Evolutionary conservation across 2,113 vertebrate genomes (phyloP).

Genomic region (Azemiops feae): DNA sequence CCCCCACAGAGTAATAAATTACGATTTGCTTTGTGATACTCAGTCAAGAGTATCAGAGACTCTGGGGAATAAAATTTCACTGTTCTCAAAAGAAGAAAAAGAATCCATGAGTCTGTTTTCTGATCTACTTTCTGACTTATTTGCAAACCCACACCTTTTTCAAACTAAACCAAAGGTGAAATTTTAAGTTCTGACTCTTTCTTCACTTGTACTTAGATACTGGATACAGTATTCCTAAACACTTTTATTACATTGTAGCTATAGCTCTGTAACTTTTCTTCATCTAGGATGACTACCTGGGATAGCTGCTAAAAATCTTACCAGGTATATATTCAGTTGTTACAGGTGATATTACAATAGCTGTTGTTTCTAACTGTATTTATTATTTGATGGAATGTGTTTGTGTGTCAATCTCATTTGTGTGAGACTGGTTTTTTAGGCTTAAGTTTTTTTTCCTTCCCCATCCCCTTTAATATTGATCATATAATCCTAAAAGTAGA

Average conservation of each 20-base stretch:
- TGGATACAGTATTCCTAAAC: neutral
- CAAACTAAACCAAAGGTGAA: neutral
- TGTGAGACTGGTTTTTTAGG: neutral
- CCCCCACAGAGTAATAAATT: too few species aligned
- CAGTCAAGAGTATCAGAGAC: neutral
- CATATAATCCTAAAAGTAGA: neutral
- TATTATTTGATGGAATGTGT: neutral
- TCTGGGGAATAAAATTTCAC: neutral
- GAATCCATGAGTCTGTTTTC: neutral
- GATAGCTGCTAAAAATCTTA: too few species aligned
- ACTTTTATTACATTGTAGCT: neutral
- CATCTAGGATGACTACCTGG: neutral
- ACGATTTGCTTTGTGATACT: neutral
- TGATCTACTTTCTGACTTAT: neutral
- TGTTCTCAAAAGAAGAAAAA: neutral
- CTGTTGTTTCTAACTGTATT: neutral
- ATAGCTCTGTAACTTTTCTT: neutral
- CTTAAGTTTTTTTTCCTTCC: neutral
- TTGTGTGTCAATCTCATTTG: too few species aligned
- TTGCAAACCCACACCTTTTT: neutral
- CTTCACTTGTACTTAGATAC: neutral
- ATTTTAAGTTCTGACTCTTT: neutral
- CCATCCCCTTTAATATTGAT: neutral
- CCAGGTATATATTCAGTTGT: neutral
- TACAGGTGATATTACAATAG: neutral